phyloP scores from a whole-genome alignment of 2,888 invertebrate genomes.

The Eupelmus urozonus region DNA sequence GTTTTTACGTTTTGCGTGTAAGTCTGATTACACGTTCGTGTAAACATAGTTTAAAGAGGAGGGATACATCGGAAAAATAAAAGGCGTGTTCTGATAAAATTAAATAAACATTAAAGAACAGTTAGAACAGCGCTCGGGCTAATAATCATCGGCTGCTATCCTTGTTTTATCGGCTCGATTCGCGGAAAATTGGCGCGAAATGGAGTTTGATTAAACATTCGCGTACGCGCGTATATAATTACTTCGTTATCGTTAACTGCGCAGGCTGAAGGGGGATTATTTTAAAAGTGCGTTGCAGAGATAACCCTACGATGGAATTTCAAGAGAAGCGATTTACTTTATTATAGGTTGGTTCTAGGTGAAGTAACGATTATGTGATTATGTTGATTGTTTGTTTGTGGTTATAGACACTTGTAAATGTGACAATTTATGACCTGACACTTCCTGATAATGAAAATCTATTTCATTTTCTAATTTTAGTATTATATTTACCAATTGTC shows the following conservation, averaged over 20 bases:
- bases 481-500: too few species aligned
- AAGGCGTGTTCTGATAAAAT: slow-evolving; percentile 1
- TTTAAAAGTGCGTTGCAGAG: slow-evolving; percentile 36
- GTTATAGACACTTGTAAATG: too few species aligned
- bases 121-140: background rate
- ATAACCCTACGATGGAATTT: slow-evolving; percentile 28
- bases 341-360: background rate
- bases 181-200: slow-evolving; percentile 33
- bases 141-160: slow-evolving; percentile 8
- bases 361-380: background rate
- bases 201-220: slow-evolving; percentile 38
- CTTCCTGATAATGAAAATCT: too few species aligned
- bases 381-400: background rate
- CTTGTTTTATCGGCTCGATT: slow-evolving; percentile 4
- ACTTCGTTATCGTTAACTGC: slow-evolving; percentile 39
- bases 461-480: too few species aligned
- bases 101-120: slow-evolving; percentile 29
- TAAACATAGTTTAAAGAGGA: too few species aligned
- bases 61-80: background rate
- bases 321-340: slow-evolving; percentile 37
- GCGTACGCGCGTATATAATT: slow-evolving; percentile 17
- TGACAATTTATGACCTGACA: too few species aligned
- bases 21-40: too few species aligned
- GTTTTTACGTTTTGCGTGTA: too few species aligned
- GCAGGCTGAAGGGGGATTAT: slow-evolving; percentile 5